phyloP scores from a whole-genome alignment of 2,888 invertebrate genomes.

The Scelioninae gen. 1 region DNA sequence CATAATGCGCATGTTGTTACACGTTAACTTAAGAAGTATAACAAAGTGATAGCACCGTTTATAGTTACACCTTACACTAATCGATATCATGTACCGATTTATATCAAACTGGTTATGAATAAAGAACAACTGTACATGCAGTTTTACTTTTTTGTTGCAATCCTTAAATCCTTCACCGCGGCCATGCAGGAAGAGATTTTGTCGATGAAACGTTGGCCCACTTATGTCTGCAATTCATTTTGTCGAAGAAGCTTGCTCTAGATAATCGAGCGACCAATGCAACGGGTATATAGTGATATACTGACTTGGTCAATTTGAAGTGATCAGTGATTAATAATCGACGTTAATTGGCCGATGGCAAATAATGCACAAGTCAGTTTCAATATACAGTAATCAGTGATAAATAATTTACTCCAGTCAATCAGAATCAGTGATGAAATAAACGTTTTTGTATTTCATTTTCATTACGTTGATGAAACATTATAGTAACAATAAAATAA shows the following conservation, averaged over 20 bases:
- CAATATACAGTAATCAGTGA: too few species aligned
- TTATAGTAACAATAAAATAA: too few species aligned
- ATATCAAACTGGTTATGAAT: constrained; percentile 37
- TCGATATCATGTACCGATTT: constrained; percentile 14
- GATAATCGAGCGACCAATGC: constrained; percentile 5
- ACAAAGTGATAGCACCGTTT: constrained; percentile 8
- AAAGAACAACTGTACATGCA: not conserved
- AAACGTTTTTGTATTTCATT: too few species aligned
- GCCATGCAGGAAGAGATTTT: constrained; percentile 39
- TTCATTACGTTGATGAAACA: too few species aligned
- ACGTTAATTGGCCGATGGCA: too few species aligned
- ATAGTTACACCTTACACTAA: constrained; percentile 23
- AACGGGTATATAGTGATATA: too few species aligned
- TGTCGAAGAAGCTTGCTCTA: constrained; percentile 49
- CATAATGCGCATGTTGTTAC: too few species aligned
- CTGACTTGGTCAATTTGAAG: too few species aligned
- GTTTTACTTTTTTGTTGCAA: constrained; percentile 8
- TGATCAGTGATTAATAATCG: too few species aligned
- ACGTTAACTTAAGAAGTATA: not conserved
- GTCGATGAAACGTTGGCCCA: constrained; percentile 38
- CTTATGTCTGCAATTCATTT: constrained; percentile 51
- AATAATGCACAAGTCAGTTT: too few species aligned
- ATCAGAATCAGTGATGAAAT: too few species aligned
- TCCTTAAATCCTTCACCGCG: constrained; percentile 25
- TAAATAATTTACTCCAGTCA: too few species aligned